Evolutionary conservation across 2,797 vertebrate genomes (phyloP), one percentile per base, ranked within the genome.

Genomic region (Zonotrichia albicollis): DNA sequence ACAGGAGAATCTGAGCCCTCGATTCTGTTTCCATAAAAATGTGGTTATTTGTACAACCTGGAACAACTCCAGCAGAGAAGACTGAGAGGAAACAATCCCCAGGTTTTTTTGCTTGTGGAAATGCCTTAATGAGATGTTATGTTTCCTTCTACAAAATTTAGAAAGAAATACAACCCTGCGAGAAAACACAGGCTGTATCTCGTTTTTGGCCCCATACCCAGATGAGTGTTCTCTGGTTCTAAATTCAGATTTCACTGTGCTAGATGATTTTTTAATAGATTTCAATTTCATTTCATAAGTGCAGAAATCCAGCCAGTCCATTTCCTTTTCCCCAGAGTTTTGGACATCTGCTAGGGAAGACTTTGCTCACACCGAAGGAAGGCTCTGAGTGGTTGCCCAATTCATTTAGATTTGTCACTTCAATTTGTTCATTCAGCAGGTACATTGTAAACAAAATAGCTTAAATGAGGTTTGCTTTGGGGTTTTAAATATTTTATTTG

Each of bases 401-500:
- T 96, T 96, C 93, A 95, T 96, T 95, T 92, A 93, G 87, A 88
- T 86, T 92, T 93, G 82, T 94, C 95, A 78, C 78, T 94, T 96
- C 93, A 82, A 93, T 96, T 91, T 95, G 92, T 75, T 95, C 81
- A 81, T 84, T 95, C 68, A 2, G 72, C 87, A 95, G 80, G 91
- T 95, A 93, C 89, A 94, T 87, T 90, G 89, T 96, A 93, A 96
- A 91, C 91, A 84, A 94, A 96, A 87, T 61, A 89, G 61, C 77
- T 91, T 90, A 93, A 94, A 94, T 75, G 87, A 96, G 65, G 80
- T 91, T 94, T 94, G 80, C 91, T 91, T 90, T 74, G 50, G 64
- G 71, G 42, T 68, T 95, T 94, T 94, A 95, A 96, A 94, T 96
- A 90, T 93, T 96, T 96, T 87, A 95, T 95, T 94, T 95, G 78